These are phyloP conservation scores for Eonycteris spelaea DNA, from an alignment of 2,113 vertebrate species.

Conservation along the genomic window DNA sequence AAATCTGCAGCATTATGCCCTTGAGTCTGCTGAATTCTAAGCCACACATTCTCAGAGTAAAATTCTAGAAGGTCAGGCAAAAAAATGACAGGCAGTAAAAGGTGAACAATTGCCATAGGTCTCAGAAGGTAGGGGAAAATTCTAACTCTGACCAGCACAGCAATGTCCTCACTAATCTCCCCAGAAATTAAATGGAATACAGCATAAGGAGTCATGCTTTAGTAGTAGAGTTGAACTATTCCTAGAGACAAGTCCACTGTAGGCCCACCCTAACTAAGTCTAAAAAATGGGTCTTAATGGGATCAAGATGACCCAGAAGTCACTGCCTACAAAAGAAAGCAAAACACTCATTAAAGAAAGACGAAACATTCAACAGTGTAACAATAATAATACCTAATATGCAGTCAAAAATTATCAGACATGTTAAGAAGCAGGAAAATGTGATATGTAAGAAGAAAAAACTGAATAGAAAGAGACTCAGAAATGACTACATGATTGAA, in stretches of 20 bases:
- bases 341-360: not conserved
- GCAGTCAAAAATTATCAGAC: not conserved
- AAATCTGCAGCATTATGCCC: not conserved
- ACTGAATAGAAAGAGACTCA: not conserved
- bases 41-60: not conserved
- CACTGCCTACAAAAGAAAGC: not conserved
- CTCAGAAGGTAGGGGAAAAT: not conserved
- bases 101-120: not conserved
- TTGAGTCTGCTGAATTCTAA: not conserved
- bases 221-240: not conserved
- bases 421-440: not conserved
- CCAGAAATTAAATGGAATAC: not conserved
- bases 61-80: not conserved
- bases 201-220: not conserved
- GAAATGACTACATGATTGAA: not conserved
- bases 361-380: not conserved
- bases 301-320: not conserved
- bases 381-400: not conserved
- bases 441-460: not conserved
- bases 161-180: not conserved
- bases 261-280: not conserved
- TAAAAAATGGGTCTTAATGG: not conserved
- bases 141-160: not conserved
- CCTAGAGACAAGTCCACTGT: not conserved
- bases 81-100: not conserved